Base-by-base conservation (phyloP, 2,888 invertebrate genomes). In the Drosophila mimica region DNA sequence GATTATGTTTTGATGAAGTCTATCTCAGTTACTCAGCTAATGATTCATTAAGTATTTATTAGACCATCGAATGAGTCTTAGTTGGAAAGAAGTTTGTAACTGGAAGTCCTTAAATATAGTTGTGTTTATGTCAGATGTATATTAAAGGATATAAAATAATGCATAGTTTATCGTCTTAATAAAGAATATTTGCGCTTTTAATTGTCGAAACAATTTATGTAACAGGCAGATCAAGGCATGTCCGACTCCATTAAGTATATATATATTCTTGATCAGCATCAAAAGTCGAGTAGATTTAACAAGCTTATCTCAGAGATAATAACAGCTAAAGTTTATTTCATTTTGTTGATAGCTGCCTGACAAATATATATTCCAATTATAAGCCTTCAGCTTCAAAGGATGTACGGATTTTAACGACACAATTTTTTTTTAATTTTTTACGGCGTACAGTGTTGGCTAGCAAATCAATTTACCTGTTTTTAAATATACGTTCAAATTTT, bases 1-100 rank as follows among this genome's bases (percentile, higher is more conserved):
- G 31, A 79, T 75, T 79, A 62, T 54, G 40, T 75, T 67, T 52
- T 48, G 31, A 30, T 33, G 25, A 43, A 52, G 51, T 51, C 20
- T 34, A 52, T n/a, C 4, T 6, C 4, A 49, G 69, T 38, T 46
- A n/a, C 48, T 31, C 31, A 28, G 33, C 30, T 36, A 36, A 54
- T 34, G n/a, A 60, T 52, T 43, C 33, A 36, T 36, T 66, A 36
- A 43, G 25, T 52, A 51, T 66, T 60, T 36, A 17, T 34, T n/a
- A 17, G 6, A 15, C n/a, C 15, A 46, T 46, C 15, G 46, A 46
- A 25, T 40, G 8, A 25, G 25, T 15, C 25, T 25, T 46, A 25
- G 25, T 31, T 36, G 25, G 2, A 36, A 13, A 4, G 7, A 8
- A 30, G n/a, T 51, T 20, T 4, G 17, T 28, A 54, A 4, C 4